Conservation (phyloP, 1,140 invertebrate species). For the Macrobrachium rosenbergii region DNA sequence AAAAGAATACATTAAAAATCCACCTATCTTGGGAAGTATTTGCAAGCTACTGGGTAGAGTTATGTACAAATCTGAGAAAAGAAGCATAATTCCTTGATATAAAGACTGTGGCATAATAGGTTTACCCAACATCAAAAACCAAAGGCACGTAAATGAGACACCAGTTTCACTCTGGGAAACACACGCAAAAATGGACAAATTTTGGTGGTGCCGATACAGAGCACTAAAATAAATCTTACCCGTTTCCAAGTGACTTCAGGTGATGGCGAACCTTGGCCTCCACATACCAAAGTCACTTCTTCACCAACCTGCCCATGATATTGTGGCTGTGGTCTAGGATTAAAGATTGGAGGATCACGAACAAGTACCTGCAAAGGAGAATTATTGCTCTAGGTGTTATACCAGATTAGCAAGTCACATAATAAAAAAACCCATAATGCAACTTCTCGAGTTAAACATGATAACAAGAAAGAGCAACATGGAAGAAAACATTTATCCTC, state of each 20-base stretch:
- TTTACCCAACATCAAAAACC: too few species aligned
- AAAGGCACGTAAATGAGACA: too few species aligned
- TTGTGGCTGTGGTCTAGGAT: slow-evolving; percentile 84
- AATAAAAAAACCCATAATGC: neutral
- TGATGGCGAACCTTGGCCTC: slow-evolving; percentile 91
- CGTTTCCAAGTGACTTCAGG: slow-evolving; percentile 91
- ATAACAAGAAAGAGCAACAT: neutral
- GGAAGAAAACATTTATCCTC: too few species aligned
- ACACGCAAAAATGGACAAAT: too few species aligned
- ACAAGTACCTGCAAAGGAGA: slow-evolving; percentile 83
- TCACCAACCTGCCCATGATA: slow-evolving; percentile 91
- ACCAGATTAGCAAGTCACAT: neutral
- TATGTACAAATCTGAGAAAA: too few species aligned
- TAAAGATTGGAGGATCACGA: slow-evolving; percentile 88
- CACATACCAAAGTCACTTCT: slow-evolving; percentile 93
- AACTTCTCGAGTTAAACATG: neutral
- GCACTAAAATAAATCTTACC: slow-evolving; percentile 74
- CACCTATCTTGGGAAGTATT: too few species aligned
- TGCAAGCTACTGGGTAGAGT: too few species aligned
- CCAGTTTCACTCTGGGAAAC: too few species aligned
- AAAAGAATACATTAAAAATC: too few species aligned
- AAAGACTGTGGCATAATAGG: too few species aligned
- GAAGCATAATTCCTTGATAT: too few species aligned
- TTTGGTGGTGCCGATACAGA: too few species aligned
- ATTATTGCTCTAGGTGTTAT: neutral